Percentiles rank a stretch among this genome's conserved stretches.
Evolutionary conservation across 1,140 invertebrate genomes (phyloP).

Genomic region (Frieseomelitta varia): DNA sequence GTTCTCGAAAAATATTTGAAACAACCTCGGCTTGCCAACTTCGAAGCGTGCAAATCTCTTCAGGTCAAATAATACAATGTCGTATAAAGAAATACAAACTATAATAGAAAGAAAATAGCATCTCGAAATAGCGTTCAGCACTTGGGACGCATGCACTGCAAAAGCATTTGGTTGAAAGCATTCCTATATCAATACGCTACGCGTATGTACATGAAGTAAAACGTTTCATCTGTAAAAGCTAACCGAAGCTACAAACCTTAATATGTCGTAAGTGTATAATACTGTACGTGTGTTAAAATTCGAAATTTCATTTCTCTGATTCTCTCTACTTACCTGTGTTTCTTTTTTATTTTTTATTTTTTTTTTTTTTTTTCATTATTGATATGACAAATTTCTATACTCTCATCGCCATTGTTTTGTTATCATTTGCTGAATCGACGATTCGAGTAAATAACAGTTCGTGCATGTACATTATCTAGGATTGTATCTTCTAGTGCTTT

Average conservation of each 20-base stretch:
- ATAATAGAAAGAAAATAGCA: neutral
- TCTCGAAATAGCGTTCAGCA: slow-evolving; percentile 7
- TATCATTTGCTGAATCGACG: neutral
- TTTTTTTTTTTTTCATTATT: too few species aligned
- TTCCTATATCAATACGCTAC: neutral
- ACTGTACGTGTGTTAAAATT: neutral
- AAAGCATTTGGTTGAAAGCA: slow-evolving; percentile 38
- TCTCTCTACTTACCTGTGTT: neutral
- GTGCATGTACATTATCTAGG: neutral
- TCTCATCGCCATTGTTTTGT: too few species aligned
- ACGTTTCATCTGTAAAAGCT: neutral
- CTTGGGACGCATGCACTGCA: slow-evolving; percentile 9
- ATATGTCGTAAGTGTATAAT: neutral
- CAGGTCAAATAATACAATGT: neutral
- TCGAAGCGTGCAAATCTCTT: slow-evolving; percentile 10
- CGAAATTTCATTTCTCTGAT: neutral
- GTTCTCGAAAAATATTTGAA: neutral
- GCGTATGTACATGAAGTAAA: neutral
- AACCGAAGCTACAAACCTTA: neutral
- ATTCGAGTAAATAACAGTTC: neutral
- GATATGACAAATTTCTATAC: too few species aligned
- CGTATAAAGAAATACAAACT: neutral
- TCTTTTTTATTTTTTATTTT: neutral
- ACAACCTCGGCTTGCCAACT: slow-evolving; percentile 45
- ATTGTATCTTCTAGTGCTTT: neutral